Percentiles rank a stretch among this genome's conserved stretches.
These are phyloP conservation scores for Aphaenogaster floridana DNA, from an alignment of 1,140 invertebrate genomes.

Conservation along the genomic window DNA sequence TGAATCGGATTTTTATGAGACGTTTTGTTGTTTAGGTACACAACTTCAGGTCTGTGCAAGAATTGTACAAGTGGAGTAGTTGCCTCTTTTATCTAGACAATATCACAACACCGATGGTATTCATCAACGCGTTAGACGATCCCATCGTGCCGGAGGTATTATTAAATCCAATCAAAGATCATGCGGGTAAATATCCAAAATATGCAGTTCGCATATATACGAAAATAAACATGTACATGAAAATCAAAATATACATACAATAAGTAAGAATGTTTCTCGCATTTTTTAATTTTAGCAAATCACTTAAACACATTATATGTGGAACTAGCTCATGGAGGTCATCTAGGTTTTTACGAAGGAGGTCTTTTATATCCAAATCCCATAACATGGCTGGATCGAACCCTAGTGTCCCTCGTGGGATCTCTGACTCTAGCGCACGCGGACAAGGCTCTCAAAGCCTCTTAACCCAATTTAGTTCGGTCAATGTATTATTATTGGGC, in stretches of 20 bases:
- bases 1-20: slow-evolving; percentile 25
- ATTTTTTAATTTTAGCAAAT: slow-evolving; percentile 87
- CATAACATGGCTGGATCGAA: slow-evolving; percentile 96
- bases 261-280: background rate
- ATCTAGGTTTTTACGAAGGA: slow-evolving; percentile 97
- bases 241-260: too few relatives aligned
- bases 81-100: slow-evolving; percentile 92
- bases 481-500: slow-evolving; percentile 33
- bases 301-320: slow-evolving; percentile 91
- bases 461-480: slow-evolving; percentile 73
- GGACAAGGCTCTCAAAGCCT: slow-evolving; percentile 83
- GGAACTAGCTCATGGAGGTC: slow-evolving; percentile 95
- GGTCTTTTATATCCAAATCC: slow-evolving; percentile 94
- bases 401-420: slow-evolving; percentile 91
- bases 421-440: slow-evolving; percentile 89
- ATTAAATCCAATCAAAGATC: slow-evolving; percentile 90
- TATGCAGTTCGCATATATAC: background rate
- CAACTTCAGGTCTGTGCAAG: slow-evolving; percentile 92
- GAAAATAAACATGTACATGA: background rate
- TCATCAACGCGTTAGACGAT: slow-evolving; percentile 96
- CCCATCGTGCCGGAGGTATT: slow-evolving; percentile 94
- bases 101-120: slow-evolving; percentile 94
- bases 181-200: slow-evolving; percentile 89
- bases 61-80: slow-evolving; percentile 94
- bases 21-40: slow-evolving; percentile 82